These are phyloP conservation scores for Drosophila hydei DNA, from an alignment of 1,140 invertebrate genomes.

Conservation along the genomic window DNA sequence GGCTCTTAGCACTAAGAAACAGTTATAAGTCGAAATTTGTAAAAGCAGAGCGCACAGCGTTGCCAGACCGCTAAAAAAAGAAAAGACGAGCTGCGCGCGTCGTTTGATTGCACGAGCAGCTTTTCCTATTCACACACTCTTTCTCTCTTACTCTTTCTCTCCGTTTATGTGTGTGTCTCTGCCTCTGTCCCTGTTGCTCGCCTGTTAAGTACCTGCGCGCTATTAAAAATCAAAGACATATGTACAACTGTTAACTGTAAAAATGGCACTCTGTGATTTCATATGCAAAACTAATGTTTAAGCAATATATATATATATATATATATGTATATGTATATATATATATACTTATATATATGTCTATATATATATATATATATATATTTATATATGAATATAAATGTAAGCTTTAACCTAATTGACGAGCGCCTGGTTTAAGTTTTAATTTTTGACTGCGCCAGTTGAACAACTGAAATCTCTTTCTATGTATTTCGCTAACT, in stretches of 20 bases:
- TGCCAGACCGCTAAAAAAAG: background rate
- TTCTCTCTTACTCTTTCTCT: too few species aligned
- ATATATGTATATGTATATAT: background rate
- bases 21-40: constrained; percentile 46
- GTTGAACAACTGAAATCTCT: constrained; percentile 27
- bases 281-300: constrained; percentile 6
- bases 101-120: background rate
- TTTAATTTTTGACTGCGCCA: constrained; percentile 67
- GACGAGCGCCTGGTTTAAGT: constrained; percentile 18
- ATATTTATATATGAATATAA: background rate
- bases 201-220: constrained; percentile 37
- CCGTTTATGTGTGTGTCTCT: background rate
- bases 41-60: constrained; percentile 23
- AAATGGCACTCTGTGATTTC: constrained; percentile 36
- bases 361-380: background rate
- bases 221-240: constrained; percentile 4
- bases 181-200: background rate
- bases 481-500: constrained; percentile 11
- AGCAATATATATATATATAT: constrained; percentile 5
- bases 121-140: constrained; percentile 1
- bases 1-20: constrained; percentile 69
- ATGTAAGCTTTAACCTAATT: constrained; percentile 9
- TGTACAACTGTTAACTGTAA: constrained; percentile 30
- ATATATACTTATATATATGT: too few species aligned
- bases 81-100: background rate